Evolutionary conservation across 1,140 invertebrate species (phyloP), one percentile per base, ranked within the genome.

Genomic region (Bathynomus jamesi): DNA sequence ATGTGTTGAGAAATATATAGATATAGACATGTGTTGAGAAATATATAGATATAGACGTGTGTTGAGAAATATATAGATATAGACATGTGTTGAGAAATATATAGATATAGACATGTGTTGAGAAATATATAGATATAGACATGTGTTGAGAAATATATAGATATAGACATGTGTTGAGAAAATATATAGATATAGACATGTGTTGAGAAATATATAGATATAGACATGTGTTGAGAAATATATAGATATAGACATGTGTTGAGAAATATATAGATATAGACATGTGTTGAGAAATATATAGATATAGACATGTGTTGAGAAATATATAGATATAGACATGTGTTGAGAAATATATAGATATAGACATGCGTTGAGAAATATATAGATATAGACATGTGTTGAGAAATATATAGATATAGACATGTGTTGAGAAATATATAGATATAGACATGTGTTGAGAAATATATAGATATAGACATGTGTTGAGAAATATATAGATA

Each of bases 81-180:
- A 8, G 17, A 40, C 7, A 63, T 21, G 28, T 63, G 28, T 4
- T 10, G 17, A 10, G n/a, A 3, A 21, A 63, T 63, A 63, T 28
- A 63, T 63, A 63, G n/a, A 63, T 63, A 63, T 63, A 28, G n/a
- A 27, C 27, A 28, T 63, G 24, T 63, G n/a, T n/a, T n/a, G n/a
- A n/a, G n/a, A 28, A 21, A 28, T 63, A 28, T 63, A 28, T 63
- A 28, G n/a, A n/a, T n/a, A 53, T 40, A 8, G 17, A 40, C 7
- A 63, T 21, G 28, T 63, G 28, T 4, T 10, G 17, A 10, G n/a
- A 3, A 21, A 63, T 63, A 63, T 28, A 63, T 63, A 63, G n/a
- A 63, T 63, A 63, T 63, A 28, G n/a, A 27, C 27, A 28, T 63
- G 24, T 63, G n/a, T n/a, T n/a, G n/a, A n/a, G n/a, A n/a, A 28